Evolutionary conservation across 2,888 invertebrate genomes (phyloP).

Genomic region (Phaonia tiefii): DNA sequence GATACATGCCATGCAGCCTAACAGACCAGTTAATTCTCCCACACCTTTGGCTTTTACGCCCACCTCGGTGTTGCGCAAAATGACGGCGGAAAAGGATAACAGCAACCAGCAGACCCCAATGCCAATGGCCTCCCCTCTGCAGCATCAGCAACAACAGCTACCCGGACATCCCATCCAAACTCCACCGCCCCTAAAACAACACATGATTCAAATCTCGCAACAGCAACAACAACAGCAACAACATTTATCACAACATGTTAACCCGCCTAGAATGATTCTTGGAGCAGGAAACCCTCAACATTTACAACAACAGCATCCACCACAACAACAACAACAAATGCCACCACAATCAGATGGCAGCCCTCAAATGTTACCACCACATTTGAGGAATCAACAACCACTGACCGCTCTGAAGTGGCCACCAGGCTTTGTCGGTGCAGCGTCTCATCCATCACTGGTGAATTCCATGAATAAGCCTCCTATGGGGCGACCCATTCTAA

Average conservation of each 20-base stretch:
- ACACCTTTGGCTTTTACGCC: conserved; percentile 94
- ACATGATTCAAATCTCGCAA: conserved; percentile 62
- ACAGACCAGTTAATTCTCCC: conserved; percentile 81
- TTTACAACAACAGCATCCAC: conserved; percentile 68
- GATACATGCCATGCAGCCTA: conserved; percentile 67
- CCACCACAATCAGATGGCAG: conserved; percentile 63
- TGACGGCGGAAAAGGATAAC: conserved; percentile 94
- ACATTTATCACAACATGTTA: conserved; percentile 46
- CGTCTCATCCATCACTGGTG: conserved; percentile 66
- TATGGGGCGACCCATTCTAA: conserved; percentile 78
- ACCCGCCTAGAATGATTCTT: conserved; percentile 76
- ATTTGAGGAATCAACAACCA: conserved; percentile 64
- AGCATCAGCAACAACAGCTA: conserved; percentile 61
- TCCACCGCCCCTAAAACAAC: conserved; percentile 64
- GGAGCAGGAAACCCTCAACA: conserved; percentile 73
- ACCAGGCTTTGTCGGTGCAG: conserved; percentile 65
- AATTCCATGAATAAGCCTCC: conserved; percentile 66
- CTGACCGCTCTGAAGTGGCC: conserved; percentile 63
- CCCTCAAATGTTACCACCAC: conserved; percentile 70
- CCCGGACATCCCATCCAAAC: conserved; percentile 49
- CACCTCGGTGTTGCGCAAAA: conserved; percentile 95
- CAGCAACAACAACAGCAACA: conserved; percentile 56
- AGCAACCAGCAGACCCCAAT: conserved; percentile 41
- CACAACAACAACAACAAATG: conserved; percentile 67
- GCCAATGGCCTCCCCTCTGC: conserved; percentile 61